Percentiles rank a stretch among this genome's conserved stretches.
Evolutionary conservation across 1,140 invertebrate genomes (phyloP).

Genomic region (Lethrus apterus): DNA sequence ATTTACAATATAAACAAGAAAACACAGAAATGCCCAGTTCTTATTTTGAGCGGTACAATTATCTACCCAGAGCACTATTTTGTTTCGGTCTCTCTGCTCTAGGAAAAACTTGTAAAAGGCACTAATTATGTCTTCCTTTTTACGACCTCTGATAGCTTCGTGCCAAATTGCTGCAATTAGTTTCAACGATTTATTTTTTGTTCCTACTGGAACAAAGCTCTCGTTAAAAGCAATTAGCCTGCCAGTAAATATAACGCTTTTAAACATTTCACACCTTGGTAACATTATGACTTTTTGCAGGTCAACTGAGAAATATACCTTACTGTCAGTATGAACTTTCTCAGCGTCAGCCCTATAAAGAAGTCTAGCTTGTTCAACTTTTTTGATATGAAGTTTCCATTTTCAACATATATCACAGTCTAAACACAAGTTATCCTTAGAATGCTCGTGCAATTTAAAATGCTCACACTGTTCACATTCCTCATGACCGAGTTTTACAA

Average conservation of each 20-base stretch:
- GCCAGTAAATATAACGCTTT: conserved; percentile 21
- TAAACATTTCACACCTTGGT: conserved; percentile 18
- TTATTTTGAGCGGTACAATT: conserved; percentile 19
- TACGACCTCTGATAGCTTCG: conserved; percentile 20
- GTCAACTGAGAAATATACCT: conserved; percentile 6
- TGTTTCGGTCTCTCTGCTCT: conserved; percentile 3
- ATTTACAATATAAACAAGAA: conserved; percentile 15
- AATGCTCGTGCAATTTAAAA: conserved; percentile 17
- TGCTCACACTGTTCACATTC: conserved; percentile 2
- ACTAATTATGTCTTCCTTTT: conserved; percentile 23
- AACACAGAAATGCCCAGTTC: conserved; percentile 16
- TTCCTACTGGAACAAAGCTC: conserved; percentile 19
- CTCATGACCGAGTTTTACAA: background rate
- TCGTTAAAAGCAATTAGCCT: conserved; percentile 22
- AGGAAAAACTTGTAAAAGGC: conserved; percentile 21
- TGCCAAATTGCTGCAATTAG: conserved; percentile 20
- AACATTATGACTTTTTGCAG: conserved; percentile 22
- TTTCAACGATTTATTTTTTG: background rate
- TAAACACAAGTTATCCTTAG: conserved; percentile 1
- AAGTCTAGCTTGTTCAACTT: conserved; percentile 3
- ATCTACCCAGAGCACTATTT: conserved; percentile 17
- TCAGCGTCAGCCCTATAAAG: background rate
- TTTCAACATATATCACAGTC: background rate
- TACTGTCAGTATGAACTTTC: background rate
- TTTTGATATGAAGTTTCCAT: conserved; percentile 10